Evolutionary conservation across 1,140 invertebrate genomes (phyloP), one percentile per base, ranked within the genome.

Genomic region (Zaprionus taronus): DNA sequence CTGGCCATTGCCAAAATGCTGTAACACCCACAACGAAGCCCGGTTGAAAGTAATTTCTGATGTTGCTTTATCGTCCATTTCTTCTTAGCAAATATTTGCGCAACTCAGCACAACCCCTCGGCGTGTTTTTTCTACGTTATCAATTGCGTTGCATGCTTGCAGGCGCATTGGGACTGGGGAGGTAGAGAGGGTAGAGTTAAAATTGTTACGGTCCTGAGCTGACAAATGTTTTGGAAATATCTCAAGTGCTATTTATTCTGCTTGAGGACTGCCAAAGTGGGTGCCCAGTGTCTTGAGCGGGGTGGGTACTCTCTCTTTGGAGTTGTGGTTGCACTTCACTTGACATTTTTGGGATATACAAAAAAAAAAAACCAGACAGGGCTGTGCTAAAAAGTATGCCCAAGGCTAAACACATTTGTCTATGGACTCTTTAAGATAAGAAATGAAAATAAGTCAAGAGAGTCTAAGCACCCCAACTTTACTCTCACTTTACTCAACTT

Each of bases 181-280:
- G 60, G 17, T 22, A 60, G 64, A 72, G 81, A 72, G 81, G 64
- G 61, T 66, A 20, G 5, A 34, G 24, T n/a, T 24, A 14, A 80
- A 83, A 83, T 87, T 81, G 77, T 76, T 76, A 51, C 60, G 65
- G 71, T 84, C 75, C 74, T 72, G 20, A 53, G 81, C 76, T 85
- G 82, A 71, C 70, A 82, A 90, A 91, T 91, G 85, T 85, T 85
- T 91, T 86, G 86, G 86, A 90, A 90, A 91, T 80, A 82, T 82
- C 79, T 90, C 79, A 90, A 90, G 86, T 82, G 85, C 73, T 77
- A 90, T 82, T 90, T 90, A 80, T 82, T 82, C 75, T 90, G 72
- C 47, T 51, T 47, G 74, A 77, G 78, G 72, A 44, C 58, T 80
- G 72, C 84, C 76, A 76, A 77, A 69, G 64, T 58, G 67, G 66